Conservation (phyloP, 2,113 vertebrate genomes). For the Forbesichthys agassizii region DNA sequence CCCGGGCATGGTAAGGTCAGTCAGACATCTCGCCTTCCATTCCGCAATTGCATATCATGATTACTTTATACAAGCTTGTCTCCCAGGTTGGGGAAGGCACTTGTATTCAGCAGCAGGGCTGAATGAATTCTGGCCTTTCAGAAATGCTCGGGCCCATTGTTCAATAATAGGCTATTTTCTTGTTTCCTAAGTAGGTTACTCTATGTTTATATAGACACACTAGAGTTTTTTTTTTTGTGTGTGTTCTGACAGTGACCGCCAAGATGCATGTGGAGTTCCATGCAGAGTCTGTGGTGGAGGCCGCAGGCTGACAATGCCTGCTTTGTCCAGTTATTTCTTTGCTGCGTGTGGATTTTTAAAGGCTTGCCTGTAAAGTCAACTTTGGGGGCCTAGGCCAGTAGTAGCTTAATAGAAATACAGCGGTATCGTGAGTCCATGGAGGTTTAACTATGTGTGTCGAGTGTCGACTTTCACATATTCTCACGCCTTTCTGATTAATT, state of each 20-base stretch:
- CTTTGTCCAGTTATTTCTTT: conserved; percentile 39
- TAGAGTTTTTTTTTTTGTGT: not conserved
- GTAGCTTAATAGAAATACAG: conserved; percentile 10
- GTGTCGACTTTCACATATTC: not conserved
- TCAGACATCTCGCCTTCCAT: no score
- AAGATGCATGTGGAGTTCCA: not conserved
- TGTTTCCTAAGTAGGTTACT: not conserved
- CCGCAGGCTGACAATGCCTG: conserved; percentile 30
- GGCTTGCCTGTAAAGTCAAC: conserved; percentile 30
- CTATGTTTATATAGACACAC: conserved; percentile 1
- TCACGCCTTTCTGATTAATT: conserved; percentile 37
- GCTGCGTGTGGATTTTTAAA: conserved; percentile 25
- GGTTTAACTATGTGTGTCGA: conserved; percentile 9
- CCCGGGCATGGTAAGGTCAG: no score
- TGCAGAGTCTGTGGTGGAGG: not conserved
- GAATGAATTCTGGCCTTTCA: conserved; percentile 19
- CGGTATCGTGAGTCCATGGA: not conserved
- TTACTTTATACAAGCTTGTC: conserved; percentile 7
- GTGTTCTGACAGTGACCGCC: conserved; percentile 10
- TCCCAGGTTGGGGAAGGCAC: not conserved
- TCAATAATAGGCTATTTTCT: conserved; percentile 10
- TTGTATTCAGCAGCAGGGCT: conserved; percentile 21
- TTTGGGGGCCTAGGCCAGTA: conserved; percentile 13
- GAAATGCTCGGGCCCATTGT: not conserved
- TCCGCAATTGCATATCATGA: no score